A percentile compares a stretch with the other conserved stretches of the same genome.
These are phyloP conservation scores for Pachymerium ferrugineum DNA, from an alignment of 2,888 invertebrate genomes.

Conservation along the genomic window DNA sequence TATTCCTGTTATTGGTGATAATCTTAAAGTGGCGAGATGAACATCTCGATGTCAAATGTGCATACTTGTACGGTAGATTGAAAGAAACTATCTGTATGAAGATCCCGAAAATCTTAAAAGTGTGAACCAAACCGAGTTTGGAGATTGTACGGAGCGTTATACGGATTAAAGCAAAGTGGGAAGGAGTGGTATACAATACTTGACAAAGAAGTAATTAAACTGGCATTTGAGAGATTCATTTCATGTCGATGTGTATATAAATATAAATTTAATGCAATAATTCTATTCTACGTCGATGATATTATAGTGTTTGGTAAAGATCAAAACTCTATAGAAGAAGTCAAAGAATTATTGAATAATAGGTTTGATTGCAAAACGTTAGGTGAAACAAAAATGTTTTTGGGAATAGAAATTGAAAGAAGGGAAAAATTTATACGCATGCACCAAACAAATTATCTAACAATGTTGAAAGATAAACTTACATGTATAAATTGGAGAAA, in stretches of 20 bases:
- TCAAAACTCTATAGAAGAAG: not conserved
- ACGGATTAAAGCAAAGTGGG: not conserved
- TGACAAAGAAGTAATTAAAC: not conserved
- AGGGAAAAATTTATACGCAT: not conserved
- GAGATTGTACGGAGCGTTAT: not conserved
- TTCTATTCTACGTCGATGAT: not conserved
- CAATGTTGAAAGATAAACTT: not conserved
- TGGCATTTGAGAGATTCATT: not conserved
- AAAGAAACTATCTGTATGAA: not conserved
- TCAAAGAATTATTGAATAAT: not conserved
- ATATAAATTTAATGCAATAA: not conserved
- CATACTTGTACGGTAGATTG: not conserved
- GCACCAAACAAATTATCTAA: not conserved
- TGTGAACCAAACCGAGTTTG: not conserved
- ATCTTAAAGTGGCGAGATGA: not conserved
- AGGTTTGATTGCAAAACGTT: not conserved
- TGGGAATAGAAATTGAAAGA: not conserved
- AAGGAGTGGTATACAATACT: not conserved
- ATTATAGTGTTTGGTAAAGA: not conserved
- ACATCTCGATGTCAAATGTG: not conserved
- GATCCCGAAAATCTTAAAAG: not conserved
- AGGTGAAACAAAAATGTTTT: not conserved
- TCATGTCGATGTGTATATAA: not conserved
- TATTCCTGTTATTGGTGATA: not conserved
- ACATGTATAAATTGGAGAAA: not conserved